phyloP scores from a whole-genome alignment of 2,888 invertebrate genomes.

The Scaptomyza caliginosa region DNA sequence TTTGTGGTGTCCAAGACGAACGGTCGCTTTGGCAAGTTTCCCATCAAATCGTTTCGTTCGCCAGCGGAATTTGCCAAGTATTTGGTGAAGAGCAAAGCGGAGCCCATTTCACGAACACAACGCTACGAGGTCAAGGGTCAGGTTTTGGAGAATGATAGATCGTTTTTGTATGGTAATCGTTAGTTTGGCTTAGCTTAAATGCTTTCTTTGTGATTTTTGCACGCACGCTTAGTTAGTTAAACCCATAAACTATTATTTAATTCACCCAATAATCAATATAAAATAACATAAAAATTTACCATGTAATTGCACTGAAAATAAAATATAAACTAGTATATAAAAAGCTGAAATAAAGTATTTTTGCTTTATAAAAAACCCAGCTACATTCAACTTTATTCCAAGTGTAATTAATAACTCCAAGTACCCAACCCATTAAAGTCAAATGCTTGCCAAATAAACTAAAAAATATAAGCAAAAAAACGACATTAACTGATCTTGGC shows the following conservation, averaged over 20 bases:
- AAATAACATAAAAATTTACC: slow-evolving; percentile 37
- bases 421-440: slow-evolving; percentile 33
- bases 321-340: background rate
- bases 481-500: slow-evolving; percentile 6
- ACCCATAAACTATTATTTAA: slow-evolving; percentile 44
- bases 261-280: slow-evolving; percentile 55
- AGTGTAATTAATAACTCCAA: slow-evolving; percentile 10
- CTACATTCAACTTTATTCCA: background rate
- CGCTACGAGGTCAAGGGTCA: slow-evolving; percentile 48
- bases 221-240: slow-evolving; percentile 57
- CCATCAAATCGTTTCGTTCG: slow-evolving; percentile 78
- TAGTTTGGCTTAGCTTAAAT: slow-evolving; percentile 47
- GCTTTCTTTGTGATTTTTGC: slow-evolving; percentile 58
- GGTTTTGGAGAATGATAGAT: background rate
- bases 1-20: slow-evolving; percentile 81
- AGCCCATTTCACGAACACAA: slow-evolving; percentile 55
- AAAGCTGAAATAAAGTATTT: background rate
- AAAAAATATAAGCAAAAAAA: slow-evolving; percentile 19
- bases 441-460: slow-evolving; percentile 44
- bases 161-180: slow-evolving; percentile 20
- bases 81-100: slow-evolving; percentile 73
- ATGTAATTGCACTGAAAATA: slow-evolving; percentile 6
- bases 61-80: slow-evolving; percentile 80
- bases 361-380: no score
- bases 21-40: slow-evolving; percentile 81